Evolutionary conservation across 1,140 invertebrate genomes (phyloP), one percentile per base, ranked within the genome.

Genomic region (Cherax destructor): DNA sequence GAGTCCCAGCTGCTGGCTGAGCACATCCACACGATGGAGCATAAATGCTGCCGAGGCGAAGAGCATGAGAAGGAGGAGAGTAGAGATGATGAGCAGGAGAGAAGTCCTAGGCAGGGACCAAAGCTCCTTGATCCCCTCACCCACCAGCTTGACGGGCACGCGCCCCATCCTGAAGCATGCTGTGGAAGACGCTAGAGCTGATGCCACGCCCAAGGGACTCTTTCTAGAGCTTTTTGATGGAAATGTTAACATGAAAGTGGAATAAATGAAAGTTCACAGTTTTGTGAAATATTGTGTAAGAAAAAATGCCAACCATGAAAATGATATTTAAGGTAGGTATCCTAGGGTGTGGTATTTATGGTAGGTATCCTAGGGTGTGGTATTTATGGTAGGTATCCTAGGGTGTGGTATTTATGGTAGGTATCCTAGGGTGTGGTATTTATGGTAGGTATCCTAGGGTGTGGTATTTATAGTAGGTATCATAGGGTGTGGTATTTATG

Each of bases 21-120:
- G 61, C 9, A 91, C 47, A 69, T 91, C 89, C 7, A 91, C 89
- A 10, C 89, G 81, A 76, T 91, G 89, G 4, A 91, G 89, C 89
- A 91, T 91, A 83, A 91, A 91, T n/a, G 89, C 89, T 18, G 89
- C 89, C 13, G 89, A 91, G 24, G 89, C 89, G 41, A 91, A 91
- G 52, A 91, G 83, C 74, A 91, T 59, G 49, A 91, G 89, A 1
- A 91, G 83, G 47, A 91, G 83, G 81, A 91, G 24, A 18, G 89
- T 91, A 65, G 89, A 91, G 7, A 91, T 91, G 49, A 91, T 72
- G 30, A 91, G 80, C 21, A 91, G 83, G 3, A 91, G 74, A 65
- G 89, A 91, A 4, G 89, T 91, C 30, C 89, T 84, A 3, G 89
- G 89, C 11, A 91, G 83, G 21, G 83, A 47, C 89, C 89, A 91